Conservation (phyloP, 2,113 vertebrate species). For the Silurus meridionalis region DNA sequence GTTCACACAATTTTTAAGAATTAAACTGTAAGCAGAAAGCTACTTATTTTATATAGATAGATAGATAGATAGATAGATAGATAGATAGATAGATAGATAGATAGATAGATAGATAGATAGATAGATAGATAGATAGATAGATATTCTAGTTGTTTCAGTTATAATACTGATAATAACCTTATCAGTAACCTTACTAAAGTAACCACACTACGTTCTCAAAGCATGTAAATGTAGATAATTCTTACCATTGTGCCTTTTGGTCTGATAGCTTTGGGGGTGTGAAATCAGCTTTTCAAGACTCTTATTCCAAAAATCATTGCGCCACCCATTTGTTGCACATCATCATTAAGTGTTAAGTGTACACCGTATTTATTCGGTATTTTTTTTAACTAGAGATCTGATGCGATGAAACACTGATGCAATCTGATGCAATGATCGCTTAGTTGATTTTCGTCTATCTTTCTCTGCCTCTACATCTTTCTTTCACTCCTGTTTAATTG, state of each 20-base stretch:
- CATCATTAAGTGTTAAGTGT: slow-evolving; percentile 4
- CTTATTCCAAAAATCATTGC: neutral
- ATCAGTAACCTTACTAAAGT: neutral
- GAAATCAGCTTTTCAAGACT: neutral
- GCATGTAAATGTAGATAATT: neutral
- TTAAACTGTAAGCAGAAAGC: neutral
- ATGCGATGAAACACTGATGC: slow-evolving; percentile 16
- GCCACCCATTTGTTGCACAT: slow-evolving; percentile 6
- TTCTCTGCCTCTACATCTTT: neutral
- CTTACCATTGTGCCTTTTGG: slow-evolving; percentile 7
- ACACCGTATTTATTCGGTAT: slow-evolving; percentile 26
- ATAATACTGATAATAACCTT: neutral
- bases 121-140: too few species aligned
- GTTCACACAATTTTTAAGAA: neutral
- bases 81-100: too few species aligned
- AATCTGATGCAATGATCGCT: slow-evolving; percentile 17
- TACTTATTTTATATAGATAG: too few species aligned
- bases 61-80: too few species aligned
- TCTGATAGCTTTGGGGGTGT: neutral
- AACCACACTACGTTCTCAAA: neutral
- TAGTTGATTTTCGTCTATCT: slow-evolving; percentile 12
- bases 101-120: too few species aligned
- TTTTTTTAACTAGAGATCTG: slow-evolving; percentile 20
- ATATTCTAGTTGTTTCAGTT: too few species aligned
- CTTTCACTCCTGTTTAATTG: neutral